These are phyloP conservation scores for Drosophila longiperda DNA, from an alignment of 2,888 invertebrate species.

Conservation along the genomic window DNA sequence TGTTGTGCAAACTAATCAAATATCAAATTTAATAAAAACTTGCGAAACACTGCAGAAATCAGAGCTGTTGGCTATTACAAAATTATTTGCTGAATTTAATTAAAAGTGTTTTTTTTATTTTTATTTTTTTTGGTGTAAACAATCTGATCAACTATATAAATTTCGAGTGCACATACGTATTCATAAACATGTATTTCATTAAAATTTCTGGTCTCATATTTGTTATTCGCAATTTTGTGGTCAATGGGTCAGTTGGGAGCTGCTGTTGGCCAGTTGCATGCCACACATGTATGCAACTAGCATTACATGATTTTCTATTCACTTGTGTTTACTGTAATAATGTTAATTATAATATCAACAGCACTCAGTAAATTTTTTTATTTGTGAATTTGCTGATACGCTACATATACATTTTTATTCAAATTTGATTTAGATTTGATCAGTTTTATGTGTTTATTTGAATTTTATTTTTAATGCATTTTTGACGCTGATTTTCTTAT, in stretches of 20 bases:
- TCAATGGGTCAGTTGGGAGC: constrained; percentile 10
- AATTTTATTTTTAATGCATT: not conserved
- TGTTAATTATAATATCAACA: constrained; percentile 52
- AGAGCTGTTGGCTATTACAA: constrained; percentile 48
- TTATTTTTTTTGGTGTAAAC: constrained; percentile 51
- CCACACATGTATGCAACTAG: constrained; percentile 4
- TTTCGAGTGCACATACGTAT: not conserved
- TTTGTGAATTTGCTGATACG: not conserved
- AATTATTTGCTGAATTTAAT: constrained; percentile 70
- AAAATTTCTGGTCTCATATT: constrained; percentile 9
- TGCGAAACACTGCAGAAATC: constrained; percentile 50
- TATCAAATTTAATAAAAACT: constrained; percentile 48
- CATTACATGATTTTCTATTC: constrained; percentile 17
- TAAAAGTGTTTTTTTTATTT: constrained; percentile 65
- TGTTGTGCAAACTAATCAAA: constrained; percentile 71
- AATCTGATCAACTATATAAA: constrained; percentile 31
- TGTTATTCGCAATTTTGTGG: constrained; percentile 14
- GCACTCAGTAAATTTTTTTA: not conserved
- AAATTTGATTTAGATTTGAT: not conserved
- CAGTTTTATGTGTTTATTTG: not conserved
- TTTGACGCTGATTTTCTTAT: not conserved
- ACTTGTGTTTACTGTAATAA: constrained; percentile 50
- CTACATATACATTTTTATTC: not conserved
- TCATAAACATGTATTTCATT: not conserved
- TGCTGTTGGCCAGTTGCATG: constrained; percentile 29